Evolutionary conservation across 1,140 invertebrate genomes (phyloP).

Genomic region (Aphis gossypii): DNA sequence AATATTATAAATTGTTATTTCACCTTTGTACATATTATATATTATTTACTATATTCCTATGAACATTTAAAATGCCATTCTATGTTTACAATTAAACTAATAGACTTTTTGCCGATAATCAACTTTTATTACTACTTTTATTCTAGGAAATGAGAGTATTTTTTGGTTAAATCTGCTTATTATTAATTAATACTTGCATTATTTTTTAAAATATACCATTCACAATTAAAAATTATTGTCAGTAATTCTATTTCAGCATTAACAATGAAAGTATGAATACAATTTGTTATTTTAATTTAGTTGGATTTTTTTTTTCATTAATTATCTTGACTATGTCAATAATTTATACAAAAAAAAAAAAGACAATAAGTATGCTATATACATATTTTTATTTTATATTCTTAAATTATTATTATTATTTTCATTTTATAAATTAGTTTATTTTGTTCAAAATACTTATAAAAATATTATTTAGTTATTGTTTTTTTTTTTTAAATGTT

Average conservation of each 20-base stretch:
- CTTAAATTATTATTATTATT: not conserved
- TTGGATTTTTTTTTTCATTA: not conserved
- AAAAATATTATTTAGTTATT: not conserved
- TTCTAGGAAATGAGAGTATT: not conserved
- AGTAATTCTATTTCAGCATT: not conserved
- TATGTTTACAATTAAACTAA: not conserved
- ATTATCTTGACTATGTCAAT: not conserved
- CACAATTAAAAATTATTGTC: not conserved
- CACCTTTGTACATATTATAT: not conserved
- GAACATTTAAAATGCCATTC: not conserved
- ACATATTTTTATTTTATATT: not conserved
- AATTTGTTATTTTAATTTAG: not conserved
- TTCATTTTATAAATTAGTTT: conserved; percentile 2
- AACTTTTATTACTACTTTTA: not conserved
- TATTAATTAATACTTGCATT: not conserved
- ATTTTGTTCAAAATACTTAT: conserved; percentile 6
- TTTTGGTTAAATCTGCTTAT: not conserved
- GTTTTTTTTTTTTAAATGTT: not conserved
- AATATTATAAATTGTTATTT: not conserved
- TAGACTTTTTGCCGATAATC: not conserved
- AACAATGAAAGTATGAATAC: not conserved
- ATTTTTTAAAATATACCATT: not conserved
- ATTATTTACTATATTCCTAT: conserved; percentile 11
- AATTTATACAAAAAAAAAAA: not conserved
- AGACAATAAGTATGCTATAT: not conserved